These are phyloP conservation scores for Porites lutea DNA, from an alignment of 64 coral and sea anemone species.

Conservation along the genomic window DNA sequence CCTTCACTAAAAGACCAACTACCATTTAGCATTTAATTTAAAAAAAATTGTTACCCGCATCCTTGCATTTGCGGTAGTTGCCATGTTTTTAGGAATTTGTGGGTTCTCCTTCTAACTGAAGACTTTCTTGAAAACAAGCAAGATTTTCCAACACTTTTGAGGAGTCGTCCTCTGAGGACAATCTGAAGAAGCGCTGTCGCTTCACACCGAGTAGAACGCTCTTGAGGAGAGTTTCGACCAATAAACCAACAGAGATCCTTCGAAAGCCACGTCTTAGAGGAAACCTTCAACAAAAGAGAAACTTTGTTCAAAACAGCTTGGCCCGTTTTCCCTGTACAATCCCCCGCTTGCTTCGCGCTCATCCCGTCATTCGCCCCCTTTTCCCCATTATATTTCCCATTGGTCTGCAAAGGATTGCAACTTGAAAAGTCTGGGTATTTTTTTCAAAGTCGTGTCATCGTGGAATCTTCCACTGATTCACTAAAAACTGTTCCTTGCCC, in stretches of 20 bases:
- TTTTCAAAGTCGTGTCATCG: too few species aligned
- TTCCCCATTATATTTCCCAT: too few species aligned
- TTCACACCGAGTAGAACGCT: conserved; percentile 8
- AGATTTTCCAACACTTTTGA: conserved; percentile 42
- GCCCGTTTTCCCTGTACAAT: neutral
- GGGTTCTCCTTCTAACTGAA: conserved; percentile 4
- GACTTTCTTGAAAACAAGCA: conserved; percentile 34
- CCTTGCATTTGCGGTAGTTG: conserved; percentile 21
- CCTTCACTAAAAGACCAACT: too few species aligned
- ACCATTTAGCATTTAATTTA: neutral
- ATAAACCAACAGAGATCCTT: conserved; percentile 36
- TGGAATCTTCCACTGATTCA: too few species aligned
- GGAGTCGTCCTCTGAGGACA: conserved; percentile 31
- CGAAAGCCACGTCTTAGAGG: conserved; percentile 44
- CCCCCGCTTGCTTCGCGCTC: too few species aligned
- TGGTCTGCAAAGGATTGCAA: too few species aligned
- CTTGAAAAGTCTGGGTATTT: too few species aligned
- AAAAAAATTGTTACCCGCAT: neutral
- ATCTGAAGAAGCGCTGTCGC: conserved; percentile 30
- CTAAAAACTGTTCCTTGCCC: too few species aligned
- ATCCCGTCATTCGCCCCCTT: too few species aligned
- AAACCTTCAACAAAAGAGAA: conserved; percentile 30
- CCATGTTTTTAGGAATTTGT: neutral
- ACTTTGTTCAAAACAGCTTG: neutral
- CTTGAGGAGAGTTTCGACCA: conserved; percentile 11